phyloP scores from a whole-genome alignment of 2,888 invertebrate species.

The Ditula angustiorana region DNA sequence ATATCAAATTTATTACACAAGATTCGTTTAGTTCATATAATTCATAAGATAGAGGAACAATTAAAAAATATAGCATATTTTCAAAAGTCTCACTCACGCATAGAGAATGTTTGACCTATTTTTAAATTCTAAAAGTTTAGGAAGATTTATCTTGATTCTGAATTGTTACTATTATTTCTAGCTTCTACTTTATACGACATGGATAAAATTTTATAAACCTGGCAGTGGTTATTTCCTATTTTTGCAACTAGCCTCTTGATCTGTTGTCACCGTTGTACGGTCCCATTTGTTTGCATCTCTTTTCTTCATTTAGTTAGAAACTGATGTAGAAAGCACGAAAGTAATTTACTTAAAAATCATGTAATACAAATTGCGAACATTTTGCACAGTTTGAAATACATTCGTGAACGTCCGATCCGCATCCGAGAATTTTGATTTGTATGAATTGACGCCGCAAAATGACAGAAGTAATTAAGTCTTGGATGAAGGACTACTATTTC shows the following conservation, averaged over 20 bases:
- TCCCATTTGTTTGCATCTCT: no score
- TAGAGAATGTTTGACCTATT: neutral
- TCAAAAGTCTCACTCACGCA: conserved; percentile 8
- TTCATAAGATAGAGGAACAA: conserved; percentile 15
- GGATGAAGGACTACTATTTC: no score
- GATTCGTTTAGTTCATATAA: neutral
- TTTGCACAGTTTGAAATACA: no score
- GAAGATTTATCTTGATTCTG: neutral
- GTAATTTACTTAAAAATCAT: no score
- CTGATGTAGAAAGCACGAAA: no score
- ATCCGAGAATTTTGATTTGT: no score
- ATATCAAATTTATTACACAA: neutral
- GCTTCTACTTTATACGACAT: conserved; percentile 13
- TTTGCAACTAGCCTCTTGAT: neutral
- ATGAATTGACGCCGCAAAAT: no score
- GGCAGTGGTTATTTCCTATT: conserved; percentile 21
- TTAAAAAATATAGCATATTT: neutral
- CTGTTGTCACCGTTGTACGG: neutral
- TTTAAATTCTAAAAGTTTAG: neutral
- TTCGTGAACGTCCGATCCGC: no score
- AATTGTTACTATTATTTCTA: neutral
- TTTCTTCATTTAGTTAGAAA: no score
- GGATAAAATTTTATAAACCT: conserved; percentile 20
- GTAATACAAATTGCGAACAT: no score
- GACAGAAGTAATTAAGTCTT: no score